Conservation (phyloP, 2,113 vertebrate genomes). For the Dicerorhinus sumatrensis region DNA sequence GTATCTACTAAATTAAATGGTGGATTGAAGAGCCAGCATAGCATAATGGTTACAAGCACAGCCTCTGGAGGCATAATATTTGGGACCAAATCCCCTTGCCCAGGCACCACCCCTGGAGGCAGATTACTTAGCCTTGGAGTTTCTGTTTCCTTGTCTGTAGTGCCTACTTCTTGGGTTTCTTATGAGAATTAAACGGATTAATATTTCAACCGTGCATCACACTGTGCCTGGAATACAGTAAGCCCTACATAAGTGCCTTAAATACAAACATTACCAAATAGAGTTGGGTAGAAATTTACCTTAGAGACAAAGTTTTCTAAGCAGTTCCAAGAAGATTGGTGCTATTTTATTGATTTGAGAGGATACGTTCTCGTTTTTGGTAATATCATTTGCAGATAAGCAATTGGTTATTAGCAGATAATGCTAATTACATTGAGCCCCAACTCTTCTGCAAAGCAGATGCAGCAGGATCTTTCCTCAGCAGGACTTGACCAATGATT, state of each 20-base stretch:
- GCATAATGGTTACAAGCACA: background rate
- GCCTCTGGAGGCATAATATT: background rate
- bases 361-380: background rate
- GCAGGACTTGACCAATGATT: background rate
- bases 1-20: background rate
- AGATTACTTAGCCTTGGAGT: background rate
- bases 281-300: background rate
- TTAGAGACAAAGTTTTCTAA: background rate
- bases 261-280: background rate
- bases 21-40: background rate
- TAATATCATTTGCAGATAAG: background rate
- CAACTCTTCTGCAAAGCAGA: background rate
- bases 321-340: background rate
- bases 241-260: background rate
- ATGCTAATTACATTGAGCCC: background rate
- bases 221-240: background rate
- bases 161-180: background rate
- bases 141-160: background rate
- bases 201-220: background rate
- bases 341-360: background rate
- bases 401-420: no score
- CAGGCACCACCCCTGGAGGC: background rate
- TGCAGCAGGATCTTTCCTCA: background rate
- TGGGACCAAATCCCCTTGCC: background rate
- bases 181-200: background rate